Evolutionary conservation across 2,888 invertebrate species (phyloP).

Genomic region (Cantharis nigra): DNA sequence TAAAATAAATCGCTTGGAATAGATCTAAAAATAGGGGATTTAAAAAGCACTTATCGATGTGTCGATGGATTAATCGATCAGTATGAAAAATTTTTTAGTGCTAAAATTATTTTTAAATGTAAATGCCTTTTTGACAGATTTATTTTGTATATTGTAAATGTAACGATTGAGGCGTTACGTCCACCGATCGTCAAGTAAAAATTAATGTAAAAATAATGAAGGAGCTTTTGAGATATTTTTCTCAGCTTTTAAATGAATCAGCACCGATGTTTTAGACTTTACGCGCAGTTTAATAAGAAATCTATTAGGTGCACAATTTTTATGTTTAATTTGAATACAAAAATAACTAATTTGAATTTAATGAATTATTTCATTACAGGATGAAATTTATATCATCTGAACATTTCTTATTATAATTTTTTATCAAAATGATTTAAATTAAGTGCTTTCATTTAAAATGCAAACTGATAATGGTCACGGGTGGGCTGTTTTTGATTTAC

Average conservation of each 20-base stretch:
- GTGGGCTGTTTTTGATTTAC: constrained; percentile 11
- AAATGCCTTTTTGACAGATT: constrained; percentile 36
- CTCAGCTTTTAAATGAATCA: neutral
- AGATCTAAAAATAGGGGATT: constrained; percentile 15
- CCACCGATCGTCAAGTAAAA: neutral
- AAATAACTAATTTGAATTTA: neutral
- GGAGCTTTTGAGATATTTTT: neutral
- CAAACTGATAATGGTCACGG: constrained; percentile 15
- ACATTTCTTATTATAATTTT: constrained; percentile 9
- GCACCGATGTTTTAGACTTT: neutral
- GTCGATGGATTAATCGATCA: constrained; percentile 34
- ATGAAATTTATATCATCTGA: neutral
- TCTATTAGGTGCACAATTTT: no score
- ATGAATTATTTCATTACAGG: neutral
- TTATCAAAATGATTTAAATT: constrained; percentile 15
- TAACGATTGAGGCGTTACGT: neutral
- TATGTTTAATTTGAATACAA: no score
- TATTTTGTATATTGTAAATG: constrained; percentile 29
- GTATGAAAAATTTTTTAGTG: constrained; percentile 32
- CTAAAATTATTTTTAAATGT: constrained; percentile 39
- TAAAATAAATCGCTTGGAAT: constrained; percentile 19
- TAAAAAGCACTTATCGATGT: constrained; percentile 39
- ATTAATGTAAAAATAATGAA: neutral
- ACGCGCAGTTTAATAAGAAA: neutral
- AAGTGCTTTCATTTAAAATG: constrained; percentile 16